phyloP scores from a whole-genome alignment of 1,140 invertebrate genomes.

The Papilio machaon region DNA sequence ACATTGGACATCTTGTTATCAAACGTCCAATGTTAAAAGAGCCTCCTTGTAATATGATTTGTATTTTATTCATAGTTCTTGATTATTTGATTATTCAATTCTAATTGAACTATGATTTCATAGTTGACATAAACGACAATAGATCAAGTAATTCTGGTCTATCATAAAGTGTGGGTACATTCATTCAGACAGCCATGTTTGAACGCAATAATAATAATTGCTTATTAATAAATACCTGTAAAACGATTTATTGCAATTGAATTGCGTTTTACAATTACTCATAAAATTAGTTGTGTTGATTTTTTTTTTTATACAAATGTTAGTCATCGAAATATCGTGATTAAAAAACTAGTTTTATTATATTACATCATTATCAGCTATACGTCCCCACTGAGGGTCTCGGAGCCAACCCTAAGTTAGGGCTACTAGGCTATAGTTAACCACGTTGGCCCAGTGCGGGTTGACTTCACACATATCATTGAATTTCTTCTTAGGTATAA shows the following conservation, averaged over 20 bases:
- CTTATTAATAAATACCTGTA: not conserved
- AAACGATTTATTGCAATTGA: not conserved
- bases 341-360: not conserved
- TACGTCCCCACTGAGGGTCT: too few relatives aligned
- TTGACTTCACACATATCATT: too few relatives aligned
- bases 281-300: not conserved
- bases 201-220: not conserved
- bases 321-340: not conserved
- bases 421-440: too few relatives aligned
- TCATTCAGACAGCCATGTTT: not conserved
- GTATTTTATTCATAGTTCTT: not conserved
- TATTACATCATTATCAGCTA: not conserved
- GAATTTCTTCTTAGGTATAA: too few relatives aligned
- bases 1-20: not conserved
- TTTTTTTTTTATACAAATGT: not conserved
- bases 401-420: too few relatives aligned
- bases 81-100: not conserved
- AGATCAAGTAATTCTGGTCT: conserved; percentile 20
- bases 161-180: not conserved
- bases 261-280: not conserved
- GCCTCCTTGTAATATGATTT: not conserved
- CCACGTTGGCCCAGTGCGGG: too few relatives aligned
- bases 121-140: not conserved
- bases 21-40: not conserved
- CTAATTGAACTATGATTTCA: conserved; percentile 27